phyloP scores from a whole-genome alignment of 2,888 invertebrate species.

The Rhagonycha lutea region DNA sequence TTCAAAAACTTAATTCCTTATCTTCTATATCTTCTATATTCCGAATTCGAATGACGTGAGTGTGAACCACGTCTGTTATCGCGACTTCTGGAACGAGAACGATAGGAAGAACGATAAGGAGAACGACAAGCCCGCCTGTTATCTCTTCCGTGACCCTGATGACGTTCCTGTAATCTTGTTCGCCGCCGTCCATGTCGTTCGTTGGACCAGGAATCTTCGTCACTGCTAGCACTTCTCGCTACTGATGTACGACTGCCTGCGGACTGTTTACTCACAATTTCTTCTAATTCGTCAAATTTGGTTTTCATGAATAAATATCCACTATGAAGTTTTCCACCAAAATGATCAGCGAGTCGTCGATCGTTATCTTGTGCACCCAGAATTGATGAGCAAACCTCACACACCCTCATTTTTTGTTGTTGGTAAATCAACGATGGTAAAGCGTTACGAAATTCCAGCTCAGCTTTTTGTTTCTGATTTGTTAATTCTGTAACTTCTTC shows the following conservation, averaged over 20 bases:
- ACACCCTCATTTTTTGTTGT: background rate
- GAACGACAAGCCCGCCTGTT: background rate
- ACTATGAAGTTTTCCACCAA: background rate
- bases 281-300: background rate
- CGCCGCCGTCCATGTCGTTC: background rate
- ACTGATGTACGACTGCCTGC: background rate
- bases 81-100: background rate
- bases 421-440: background rate
- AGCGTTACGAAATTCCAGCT: background rate
- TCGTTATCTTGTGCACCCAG: background rate
- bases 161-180: background rate
- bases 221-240: background rate
- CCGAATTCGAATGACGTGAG: background rate
- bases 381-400: background rate
- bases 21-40: background rate
- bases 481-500: background rate
- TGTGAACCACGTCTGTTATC: background rate
- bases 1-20: too few relatives aligned
- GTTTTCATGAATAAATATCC: background rate
- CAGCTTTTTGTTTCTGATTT: background rate
- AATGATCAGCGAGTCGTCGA: background rate
- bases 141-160: background rate
- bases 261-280: background rate
- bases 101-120: too few relatives aligned
- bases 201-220: background rate